Percentiles rank a stretch among this genome's conserved stretches.
These are phyloP conservation scores for Pygocentrus nattereri DNA, from an alignment of 2,797 vertebrate species.

Conservation along the genomic window DNA sequence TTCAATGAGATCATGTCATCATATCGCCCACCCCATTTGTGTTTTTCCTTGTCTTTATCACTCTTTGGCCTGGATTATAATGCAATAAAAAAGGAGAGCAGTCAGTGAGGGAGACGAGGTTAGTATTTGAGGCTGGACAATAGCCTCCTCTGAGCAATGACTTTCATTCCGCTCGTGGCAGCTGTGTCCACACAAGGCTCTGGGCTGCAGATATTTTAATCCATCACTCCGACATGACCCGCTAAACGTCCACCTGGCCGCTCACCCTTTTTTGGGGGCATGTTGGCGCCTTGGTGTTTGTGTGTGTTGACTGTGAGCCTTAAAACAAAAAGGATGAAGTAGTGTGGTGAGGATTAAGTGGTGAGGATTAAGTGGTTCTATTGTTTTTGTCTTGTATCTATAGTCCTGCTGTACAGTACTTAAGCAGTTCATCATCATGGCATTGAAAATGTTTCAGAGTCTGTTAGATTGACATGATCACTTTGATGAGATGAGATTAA, in stretches of 20 bases:
- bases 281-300: background rate
- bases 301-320: background rate
- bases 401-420: background rate
- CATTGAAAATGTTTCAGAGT: background rate
- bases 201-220: conserved; percentile 71
- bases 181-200: conserved; percentile 66
- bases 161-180: conserved; percentile 69
- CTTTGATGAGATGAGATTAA: no score
- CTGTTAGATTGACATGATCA: background rate
- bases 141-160: conserved; percentile 68
- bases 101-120: conserved; percentile 45
- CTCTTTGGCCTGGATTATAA: conserved; percentile 55
- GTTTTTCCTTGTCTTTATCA: conserved; percentile 39
- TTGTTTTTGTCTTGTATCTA: no score
- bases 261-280: conserved; percentile 29
- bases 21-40: background rate
- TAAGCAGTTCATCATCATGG: background rate
- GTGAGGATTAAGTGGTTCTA: background rate
- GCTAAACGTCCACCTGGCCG: conserved; percentile 44
- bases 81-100: conserved; percentile 50
- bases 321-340: background rate
- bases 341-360: conserved; percentile 14
- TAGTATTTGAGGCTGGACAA: conserved; percentile 2
- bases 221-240: conserved; percentile 64
- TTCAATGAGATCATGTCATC: background rate